A percentile compares a stretch with the other conserved stretches of the same genome.
phyloP scores from a whole-genome alignment of 1,140 invertebrate species.

The Cryptotermes secundus region DNA sequence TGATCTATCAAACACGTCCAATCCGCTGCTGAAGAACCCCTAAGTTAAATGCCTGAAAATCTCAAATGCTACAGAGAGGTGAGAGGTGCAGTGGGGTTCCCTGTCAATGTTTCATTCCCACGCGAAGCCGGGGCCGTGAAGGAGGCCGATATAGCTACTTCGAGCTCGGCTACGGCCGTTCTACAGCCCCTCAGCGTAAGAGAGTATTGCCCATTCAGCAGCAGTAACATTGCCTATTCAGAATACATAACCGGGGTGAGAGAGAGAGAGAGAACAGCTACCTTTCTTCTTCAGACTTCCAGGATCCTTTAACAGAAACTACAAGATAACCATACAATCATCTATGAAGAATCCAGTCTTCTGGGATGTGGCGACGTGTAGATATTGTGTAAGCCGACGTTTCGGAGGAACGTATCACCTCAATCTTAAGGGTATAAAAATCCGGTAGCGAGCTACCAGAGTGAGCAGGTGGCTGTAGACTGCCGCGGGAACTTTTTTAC shows the following conservation, averaged over 20 bases:
- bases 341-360: neutral
- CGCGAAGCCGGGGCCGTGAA: neutral
- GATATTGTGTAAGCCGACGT: too few species aligned
- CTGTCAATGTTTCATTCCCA: neutral
- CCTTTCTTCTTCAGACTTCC: neutral
- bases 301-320: neutral
- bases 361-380: too few species aligned
- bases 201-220: neutral
- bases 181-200: neutral
- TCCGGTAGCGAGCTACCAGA: too few species aligned
- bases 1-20: too few species aligned
- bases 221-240: slow-evolving; percentile 16
- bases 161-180: neutral
- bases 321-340: neutral
- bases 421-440: too few species aligned
- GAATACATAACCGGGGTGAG: neutral
- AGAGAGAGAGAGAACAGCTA: neutral
- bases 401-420: too few species aligned
- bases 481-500: too few species aligned
- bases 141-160: neutral
- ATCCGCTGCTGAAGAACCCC: too few species aligned
- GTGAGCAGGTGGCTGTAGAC: too few species aligned
- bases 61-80: neutral
- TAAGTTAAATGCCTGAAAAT: neutral
- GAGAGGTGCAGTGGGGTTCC: neutral